Percentiles rank a stretch among this genome's conserved stretches.
phyloP scores from a whole-genome alignment of 2,113 vertebrate species.

The Gallinago media region DNA sequence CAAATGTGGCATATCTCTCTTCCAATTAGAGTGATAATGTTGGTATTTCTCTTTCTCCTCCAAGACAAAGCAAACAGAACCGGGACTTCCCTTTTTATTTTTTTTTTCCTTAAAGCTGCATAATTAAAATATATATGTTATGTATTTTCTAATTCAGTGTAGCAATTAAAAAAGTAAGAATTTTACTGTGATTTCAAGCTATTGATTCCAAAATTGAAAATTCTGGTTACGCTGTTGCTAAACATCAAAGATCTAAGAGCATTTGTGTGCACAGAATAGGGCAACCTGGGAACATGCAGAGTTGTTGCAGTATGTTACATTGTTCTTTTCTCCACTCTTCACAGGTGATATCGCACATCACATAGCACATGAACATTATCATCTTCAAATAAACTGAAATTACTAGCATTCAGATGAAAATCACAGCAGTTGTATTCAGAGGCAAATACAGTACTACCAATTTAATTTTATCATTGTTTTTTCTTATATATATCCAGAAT shows the following conservation, averaged over 20 bases:
- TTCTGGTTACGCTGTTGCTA: neutral
- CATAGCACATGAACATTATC: rapidly evolving
- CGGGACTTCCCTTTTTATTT: neutral
- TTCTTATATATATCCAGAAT: neutral
- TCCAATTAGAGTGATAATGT: neutral
- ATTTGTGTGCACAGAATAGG: neutral
- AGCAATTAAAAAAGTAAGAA: neutral
- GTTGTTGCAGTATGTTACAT: neutral
- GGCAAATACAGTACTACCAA: neutral
- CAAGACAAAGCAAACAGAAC: neutral
- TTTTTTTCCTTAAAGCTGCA: neutral
- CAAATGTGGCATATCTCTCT: neutral
- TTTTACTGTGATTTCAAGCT: neutral
- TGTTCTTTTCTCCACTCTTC: neutral
- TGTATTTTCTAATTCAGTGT: neutral
- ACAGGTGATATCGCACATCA: neutral
- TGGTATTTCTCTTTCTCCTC: neutral
- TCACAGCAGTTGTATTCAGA: neutral
- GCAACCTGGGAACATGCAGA: neutral
- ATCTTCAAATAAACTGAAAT: neutral
- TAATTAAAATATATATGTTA: neutral
- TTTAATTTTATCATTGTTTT: neutral
- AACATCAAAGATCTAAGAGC: neutral
- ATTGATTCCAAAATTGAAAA: neutral
- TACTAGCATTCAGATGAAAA: neutral